phyloP scores from a whole-genome alignment of 2,113 vertebrate genomes.

The Daphoenositta chrysoptera region DNA sequence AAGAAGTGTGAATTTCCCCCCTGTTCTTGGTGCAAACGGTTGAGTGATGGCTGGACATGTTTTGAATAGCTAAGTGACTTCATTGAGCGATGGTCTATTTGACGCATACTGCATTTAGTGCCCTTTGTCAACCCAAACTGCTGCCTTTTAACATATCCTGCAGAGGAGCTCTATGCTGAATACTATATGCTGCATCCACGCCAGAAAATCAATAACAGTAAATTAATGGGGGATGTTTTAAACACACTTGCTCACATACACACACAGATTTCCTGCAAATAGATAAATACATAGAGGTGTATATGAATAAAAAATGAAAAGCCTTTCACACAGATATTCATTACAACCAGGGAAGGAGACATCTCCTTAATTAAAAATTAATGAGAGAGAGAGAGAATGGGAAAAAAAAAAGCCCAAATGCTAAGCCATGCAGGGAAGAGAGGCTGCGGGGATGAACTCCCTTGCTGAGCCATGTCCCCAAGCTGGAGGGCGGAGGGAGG shows the following conservation, averaged over 20 bases:
- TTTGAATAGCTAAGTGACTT: slow-evolving; percentile 87
- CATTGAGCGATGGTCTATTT: slow-evolving; percentile 84
- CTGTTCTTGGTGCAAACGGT: slow-evolving; percentile 74
- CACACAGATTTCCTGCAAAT: neutral
- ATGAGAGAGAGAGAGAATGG: neutral
- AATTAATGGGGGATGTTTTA: slow-evolving; percentile 75
- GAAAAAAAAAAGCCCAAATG: neutral
- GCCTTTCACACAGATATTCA: slow-evolving; percentile 59
- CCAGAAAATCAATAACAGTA: slow-evolving; percentile 74
- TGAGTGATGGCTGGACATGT: slow-evolving; percentile 83
- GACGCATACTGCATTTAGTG: slow-evolving; percentile 86
- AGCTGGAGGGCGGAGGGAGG: neutral
- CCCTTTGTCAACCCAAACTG: slow-evolving; percentile 79
- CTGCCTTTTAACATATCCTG: slow-evolving; percentile 78
- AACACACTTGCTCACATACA: slow-evolving; percentile 37
- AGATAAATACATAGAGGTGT: slow-evolving; percentile 15
- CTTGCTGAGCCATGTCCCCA: neutral
- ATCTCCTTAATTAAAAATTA: slow-evolving; percentile 72
- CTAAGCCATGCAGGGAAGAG: slow-evolving; percentile 22
- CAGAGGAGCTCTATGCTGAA: slow-evolving; percentile 79
- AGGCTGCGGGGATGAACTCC: slow-evolving; percentile 32
- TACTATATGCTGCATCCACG: slow-evolving; percentile 73
- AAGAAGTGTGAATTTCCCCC: slow-evolving; percentile 24
- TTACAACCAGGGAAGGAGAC: slow-evolving; percentile 35
- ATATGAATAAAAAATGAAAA: slow-evolving; percentile 59